These are phyloP conservation scores for Formica selysi DNA, from an alignment of 1,140 invertebrate genomes.

Conservation along the genomic window DNA sequence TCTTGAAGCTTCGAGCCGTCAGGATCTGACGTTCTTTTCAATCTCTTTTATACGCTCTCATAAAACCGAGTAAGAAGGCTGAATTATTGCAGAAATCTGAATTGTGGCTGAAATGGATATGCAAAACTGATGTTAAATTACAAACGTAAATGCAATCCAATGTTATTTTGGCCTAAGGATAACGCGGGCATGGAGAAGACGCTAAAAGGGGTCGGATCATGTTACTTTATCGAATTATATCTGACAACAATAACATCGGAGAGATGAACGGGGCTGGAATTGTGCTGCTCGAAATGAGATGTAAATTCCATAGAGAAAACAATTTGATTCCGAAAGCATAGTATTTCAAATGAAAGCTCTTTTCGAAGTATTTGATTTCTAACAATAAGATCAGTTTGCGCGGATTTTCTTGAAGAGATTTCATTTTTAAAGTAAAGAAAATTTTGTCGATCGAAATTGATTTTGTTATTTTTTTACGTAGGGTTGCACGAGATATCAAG, in stretches of 20 bases:
- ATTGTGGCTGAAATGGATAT: not conserved
- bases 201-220: not conserved
- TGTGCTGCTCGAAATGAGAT: slow-evolving; percentile 14
- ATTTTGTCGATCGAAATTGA: not conserved
- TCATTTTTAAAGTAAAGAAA: too few species aligned
- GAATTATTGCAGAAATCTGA: not conserved
- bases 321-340: not conserved
- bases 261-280: slow-evolving; percentile 15
- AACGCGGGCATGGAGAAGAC: not conserved
- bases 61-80: not conserved
- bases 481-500: too few species aligned
- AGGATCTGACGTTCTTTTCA: too few species aligned
- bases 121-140: not conserved
- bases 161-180: slow-evolving; percentile 36
- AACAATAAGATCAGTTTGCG: not conserved
- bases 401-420: not conserved
- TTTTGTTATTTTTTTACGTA: not conserved
- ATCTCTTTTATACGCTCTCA: too few species aligned
- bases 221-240: slow-evolving; percentile 46
- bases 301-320: slow-evolving; percentile 17
- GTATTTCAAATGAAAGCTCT: not conserved
- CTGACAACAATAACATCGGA: slow-evolving; percentile 8
- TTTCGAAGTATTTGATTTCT: not conserved
- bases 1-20: not conserved
- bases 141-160: slow-evolving; percentile 33